These are phyloP conservation scores for Pampus argenteus DNA, from an alignment of 2,797 vertebrate species.

Conservation along the genomic window DNA sequence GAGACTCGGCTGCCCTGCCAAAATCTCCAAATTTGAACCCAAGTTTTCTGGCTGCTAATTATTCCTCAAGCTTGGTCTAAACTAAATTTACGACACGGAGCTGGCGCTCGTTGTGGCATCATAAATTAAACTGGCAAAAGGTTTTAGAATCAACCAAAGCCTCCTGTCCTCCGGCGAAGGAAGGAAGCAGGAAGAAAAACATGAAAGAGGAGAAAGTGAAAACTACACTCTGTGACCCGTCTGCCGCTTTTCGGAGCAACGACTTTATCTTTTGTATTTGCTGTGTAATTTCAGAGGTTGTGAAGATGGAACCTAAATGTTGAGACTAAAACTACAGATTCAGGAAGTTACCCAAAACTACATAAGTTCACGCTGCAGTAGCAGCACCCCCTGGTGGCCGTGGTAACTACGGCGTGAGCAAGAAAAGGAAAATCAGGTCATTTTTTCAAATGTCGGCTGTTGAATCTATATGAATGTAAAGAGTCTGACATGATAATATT, in stretches of 20 bases:
- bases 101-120: conserved; percentile 63
- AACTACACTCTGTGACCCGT: neutral
- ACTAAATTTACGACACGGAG: conserved; percentile 68
- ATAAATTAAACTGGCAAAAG: conserved; percentile 70
- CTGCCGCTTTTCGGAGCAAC: neutral
- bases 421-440: no score
- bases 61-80: conserved; percentile 58
- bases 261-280: neutral
- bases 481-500: no score
- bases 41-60: conserved; percentile 70
- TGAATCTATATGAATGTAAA: no score
- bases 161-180: neutral
- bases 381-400: neutral
- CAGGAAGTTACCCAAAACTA: neutral
- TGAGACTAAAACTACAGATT: neutral
- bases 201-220: neutral
- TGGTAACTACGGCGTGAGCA: neutral
- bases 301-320: neutral
- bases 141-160: conserved; percentile 43
- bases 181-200: conserved; percentile 8
- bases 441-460: no score
- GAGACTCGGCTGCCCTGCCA: conserved; percentile 62
- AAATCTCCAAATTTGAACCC: conserved; percentile 58
- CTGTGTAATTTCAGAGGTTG: neutral
- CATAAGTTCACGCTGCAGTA: no score